Percentiles rank a stretch among this genome's conserved stretches.
phyloP scores from a whole-genome alignment of 1,140 invertebrate species.

The Psilanteris sp. region DNA sequence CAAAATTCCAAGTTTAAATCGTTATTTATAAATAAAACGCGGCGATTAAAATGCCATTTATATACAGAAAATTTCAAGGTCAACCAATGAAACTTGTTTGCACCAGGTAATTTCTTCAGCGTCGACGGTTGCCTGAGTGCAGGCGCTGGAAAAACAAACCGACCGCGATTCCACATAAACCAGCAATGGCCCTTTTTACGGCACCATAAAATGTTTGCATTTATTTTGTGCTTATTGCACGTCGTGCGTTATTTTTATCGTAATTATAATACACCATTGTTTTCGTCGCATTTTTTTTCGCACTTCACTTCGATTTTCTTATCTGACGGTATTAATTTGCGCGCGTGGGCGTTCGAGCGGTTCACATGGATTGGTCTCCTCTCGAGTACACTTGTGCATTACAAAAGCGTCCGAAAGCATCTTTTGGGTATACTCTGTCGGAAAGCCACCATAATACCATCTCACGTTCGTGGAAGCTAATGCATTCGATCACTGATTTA shows the following conservation, averaged over 20 bases:
- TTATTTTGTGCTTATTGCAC: no score
- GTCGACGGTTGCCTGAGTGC: neutral
- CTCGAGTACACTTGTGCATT: conserved; percentile 21
- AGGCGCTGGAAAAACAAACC: conserved; percentile 9
- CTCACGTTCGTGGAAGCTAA: conserved; percentile 68
- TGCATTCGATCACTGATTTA: conserved; percentile 76
- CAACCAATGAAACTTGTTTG: neutral
- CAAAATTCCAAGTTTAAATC: neutral
- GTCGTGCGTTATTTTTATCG: neutral
- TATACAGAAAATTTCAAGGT: conserved; percentile 59
- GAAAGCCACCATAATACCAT: conserved; percentile 65
- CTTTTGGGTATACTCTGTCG: conserved; percentile 22
- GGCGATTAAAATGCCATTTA: conserved; percentile 15
- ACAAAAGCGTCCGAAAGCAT: conserved; percentile 20
- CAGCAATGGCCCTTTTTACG: no score
- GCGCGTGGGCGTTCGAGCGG: conserved; percentile 64
- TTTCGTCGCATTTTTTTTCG: conserved; percentile 12
- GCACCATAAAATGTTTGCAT: no score
- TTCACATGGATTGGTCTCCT: conserved; percentile 15
- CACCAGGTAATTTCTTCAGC: no score
- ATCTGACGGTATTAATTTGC: conserved; percentile 71
- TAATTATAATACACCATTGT: conserved; percentile 39
- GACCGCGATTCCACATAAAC: no score
- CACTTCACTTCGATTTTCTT: conserved; percentile 37
- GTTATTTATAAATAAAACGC: conserved; percentile 8